Base-by-base conservation (phyloP, 2,797 vertebrate genomes). In the Bucorvus abyssinicus region DNA sequence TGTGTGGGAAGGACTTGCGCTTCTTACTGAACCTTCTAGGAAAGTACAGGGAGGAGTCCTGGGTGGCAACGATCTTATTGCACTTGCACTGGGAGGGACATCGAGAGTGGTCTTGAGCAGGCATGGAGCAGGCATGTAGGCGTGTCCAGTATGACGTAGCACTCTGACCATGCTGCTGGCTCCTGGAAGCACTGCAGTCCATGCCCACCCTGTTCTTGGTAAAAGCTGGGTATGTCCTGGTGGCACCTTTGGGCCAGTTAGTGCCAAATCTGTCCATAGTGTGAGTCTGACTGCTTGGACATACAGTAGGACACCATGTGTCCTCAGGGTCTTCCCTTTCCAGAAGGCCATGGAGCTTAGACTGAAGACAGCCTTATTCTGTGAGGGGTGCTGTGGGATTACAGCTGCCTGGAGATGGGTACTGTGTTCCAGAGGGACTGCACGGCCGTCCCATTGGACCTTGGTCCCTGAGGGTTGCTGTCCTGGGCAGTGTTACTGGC, bases 41-140 rank as follows among this genome's bases (percentile, higher is more conserved):
- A 92, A 81, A 71, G 18, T 16, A 75, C 23, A 27, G 56, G 64
- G 78, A 87, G 75, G 82, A 87, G 57, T 60, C 22, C 56, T 45
- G 30, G 19, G 8, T 87, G 67, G 38, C 68, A 81, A 3, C 1
- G 3, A 50, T 64, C n/a, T 0, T 0, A 32, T 6, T 81, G 40
- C 29, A 6, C 17, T 84, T 60, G 50, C 47, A 7, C 44, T 77
- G 40, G n/a, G 18, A 75, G 15, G 42, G 24, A 75, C 73, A n/a
- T 68, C 38, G 40, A 50, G 61, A 36, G 34, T 71, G 50, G 81
- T 85, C 76, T 50, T 40, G 76, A 56, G 53, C 45, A 78, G 64
- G 24, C 8, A 14, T 5, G n/a, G 20, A 49, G 47, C 30, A 40
- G 21, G 7, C 24, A 22, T 11, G 17, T 34, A 53, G 11, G 5